These are phyloP conservation scores for Coenonympha arcania DNA, from an alignment of 2,888 invertebrate genomes.

Conservation along the genomic window DNA sequence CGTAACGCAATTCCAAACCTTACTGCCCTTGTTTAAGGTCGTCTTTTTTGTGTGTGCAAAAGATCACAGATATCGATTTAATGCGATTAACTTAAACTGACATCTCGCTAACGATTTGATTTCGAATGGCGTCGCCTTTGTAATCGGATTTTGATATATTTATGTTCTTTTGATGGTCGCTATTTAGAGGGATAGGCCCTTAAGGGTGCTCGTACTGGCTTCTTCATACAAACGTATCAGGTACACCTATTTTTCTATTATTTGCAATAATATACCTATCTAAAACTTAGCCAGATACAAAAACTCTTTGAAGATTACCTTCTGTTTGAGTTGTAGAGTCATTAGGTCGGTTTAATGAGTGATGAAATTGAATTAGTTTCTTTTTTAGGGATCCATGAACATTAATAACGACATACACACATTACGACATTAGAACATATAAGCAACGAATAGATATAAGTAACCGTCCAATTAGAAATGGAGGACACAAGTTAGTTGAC, in stretches of 20 bases:
- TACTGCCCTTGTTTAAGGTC: slow-evolving; percentile 32
- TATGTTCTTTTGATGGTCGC: slow-evolving; percentile 32
- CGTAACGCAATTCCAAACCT: slow-evolving; percentile 31
- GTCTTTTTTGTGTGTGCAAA: slow-evolving; percentile 30
- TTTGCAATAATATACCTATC: too few species aligned
- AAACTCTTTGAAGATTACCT: slow-evolving; percentile 7
- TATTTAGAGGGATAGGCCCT: slow-evolving; percentile 7
- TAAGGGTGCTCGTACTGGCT: too few species aligned
- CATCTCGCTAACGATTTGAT: slow-evolving; percentile 65
- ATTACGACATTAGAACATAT: too few species aligned
- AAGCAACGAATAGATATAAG: too few species aligned
- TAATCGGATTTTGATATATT: slow-evolving; percentile 32
- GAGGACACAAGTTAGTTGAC: too few species aligned
- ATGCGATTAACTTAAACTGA: slow-evolving; percentile 70
- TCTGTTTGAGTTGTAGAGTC: neutral
- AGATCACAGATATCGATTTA: slow-evolving; percentile 62
- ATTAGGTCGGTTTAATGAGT: too few species aligned
- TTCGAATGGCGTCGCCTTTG: slow-evolving; percentile 39
- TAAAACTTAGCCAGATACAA: too few species aligned
- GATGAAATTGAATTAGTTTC: too few species aligned
- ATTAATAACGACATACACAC: too few species aligned
- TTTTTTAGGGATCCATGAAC: too few species aligned
- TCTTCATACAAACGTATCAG: slow-evolving; percentile 4
- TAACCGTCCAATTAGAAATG: too few species aligned
- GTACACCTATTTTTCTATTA: neutral